A percentile compares a stretch with the other conserved stretches of the same genome.
Evolutionary conservation across 2,797 vertebrate species (phyloP).

Genomic region (Avahi laniger): DNA sequence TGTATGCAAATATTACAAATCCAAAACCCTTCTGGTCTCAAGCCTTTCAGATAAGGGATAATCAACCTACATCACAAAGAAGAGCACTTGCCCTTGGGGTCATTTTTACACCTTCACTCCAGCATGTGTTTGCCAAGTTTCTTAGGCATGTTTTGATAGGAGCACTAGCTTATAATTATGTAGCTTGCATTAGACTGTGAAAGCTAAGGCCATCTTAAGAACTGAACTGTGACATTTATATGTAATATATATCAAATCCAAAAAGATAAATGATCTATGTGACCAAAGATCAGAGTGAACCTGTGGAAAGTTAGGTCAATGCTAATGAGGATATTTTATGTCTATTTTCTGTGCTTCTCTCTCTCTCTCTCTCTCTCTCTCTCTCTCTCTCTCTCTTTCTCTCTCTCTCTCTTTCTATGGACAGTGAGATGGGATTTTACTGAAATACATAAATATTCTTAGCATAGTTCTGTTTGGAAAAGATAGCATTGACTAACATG

Average conservation of each 20-base stretch:
- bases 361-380: not conserved
- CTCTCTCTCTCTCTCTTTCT: not conserved
- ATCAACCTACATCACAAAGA: not conserved
- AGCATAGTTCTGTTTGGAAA: not conserved
- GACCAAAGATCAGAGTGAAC: not conserved
- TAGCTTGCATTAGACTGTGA: not conserved
- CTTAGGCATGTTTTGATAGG: not conserved
- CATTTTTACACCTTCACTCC: rapidly evolving
- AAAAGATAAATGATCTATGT: not conserved
- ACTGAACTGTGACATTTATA: not conserved
- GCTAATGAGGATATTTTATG: not conserved
- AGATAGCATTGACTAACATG: not conserved
- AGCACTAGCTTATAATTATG: not conserved
- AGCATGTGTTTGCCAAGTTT: not conserved
- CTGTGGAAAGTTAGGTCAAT: not conserved
- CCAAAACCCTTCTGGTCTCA: not conserved
- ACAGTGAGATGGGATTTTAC: not conserved
- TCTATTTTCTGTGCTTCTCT: not conserved
- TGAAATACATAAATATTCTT: not conserved
- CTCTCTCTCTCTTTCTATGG: not conserved
- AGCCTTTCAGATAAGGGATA: not conserved
- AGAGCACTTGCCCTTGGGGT: not conserved
- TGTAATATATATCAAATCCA: not conserved
- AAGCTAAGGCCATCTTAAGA: not conserved
- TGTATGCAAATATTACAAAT: not conserved